Conservation (phyloP, 2,113 vertebrate genomes). For the Calonectris borealis region DNA sequence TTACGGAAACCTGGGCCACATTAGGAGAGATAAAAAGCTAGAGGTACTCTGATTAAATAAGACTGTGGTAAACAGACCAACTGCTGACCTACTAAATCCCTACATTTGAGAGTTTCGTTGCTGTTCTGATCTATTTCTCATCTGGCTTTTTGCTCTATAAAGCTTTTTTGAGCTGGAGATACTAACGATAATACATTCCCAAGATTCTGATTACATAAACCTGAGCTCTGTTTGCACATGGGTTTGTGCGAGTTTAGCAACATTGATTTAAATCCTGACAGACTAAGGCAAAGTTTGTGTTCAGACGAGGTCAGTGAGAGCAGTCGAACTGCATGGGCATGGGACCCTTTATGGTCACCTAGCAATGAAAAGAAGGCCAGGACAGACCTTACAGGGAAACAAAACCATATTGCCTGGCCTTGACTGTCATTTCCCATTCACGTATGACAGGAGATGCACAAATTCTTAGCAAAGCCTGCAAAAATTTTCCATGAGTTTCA, state of each 20-base stretch:
- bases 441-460: slow-evolving; percentile 26
- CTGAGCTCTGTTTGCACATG: background rate
- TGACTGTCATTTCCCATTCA: slow-evolving; percentile 29
- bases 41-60: slow-evolving; percentile 34
- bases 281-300: background rate
- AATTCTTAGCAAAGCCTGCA: slow-evolving; percentile 53
- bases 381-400: background rate
- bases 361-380: background rate
- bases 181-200: background rate
- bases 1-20: slow-evolving; percentile 35
- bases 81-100: slow-evolving; percentile 42
- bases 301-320: background rate
- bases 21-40: slow-evolving; percentile 32
- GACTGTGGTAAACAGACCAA: slow-evolving; percentile 23
- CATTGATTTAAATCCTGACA: background rate
- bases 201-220: slow-evolving; percentile 39
- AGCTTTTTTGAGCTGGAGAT: background rate
- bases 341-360: background rate
- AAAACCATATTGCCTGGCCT: slow-evolving; percentile 1
- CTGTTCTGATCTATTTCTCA: slow-evolving; percentile 39
- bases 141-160: slow-evolving; percentile 18
- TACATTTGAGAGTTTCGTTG: background rate
- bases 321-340: background rate
- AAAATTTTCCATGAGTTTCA: slow-evolving; percentile 48
- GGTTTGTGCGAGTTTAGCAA: background rate